phyloP scores from a whole-genome alignment of 2,113 vertebrate genomes.

The Perca fluviatilis region DNA sequence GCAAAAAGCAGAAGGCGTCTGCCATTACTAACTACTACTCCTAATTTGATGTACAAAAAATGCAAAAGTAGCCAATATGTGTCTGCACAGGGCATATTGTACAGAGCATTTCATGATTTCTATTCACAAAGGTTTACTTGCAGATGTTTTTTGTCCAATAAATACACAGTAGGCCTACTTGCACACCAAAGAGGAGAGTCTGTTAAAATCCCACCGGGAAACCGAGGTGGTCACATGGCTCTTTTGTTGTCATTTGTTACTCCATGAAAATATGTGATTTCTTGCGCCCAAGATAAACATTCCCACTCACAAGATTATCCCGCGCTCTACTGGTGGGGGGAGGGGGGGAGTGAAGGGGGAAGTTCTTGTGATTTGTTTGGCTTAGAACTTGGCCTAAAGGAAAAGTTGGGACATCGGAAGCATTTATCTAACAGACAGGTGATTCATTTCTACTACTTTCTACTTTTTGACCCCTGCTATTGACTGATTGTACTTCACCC shows the following conservation, averaged over 20 bases:
- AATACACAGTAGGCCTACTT: background rate
- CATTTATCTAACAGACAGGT: background rate
- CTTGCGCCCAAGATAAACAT: constrained; percentile 31
- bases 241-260: constrained; percentile 36
- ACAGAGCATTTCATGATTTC: too few relatives aligned
- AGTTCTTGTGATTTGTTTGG: constrained; percentile 3
- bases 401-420: background rate
- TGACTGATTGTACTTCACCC: background rate
- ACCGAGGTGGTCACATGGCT: constrained; percentile 7
- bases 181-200: background rate
- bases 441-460: too few relatives aligned
- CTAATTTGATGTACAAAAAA: background rate
- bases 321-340: background rate
- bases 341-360: too few relatives aligned
- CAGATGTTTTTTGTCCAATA: background rate
- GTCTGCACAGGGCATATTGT: too few relatives aligned
- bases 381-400: background rate
- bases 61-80: too few relatives aligned
- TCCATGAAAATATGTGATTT: constrained; percentile 50
- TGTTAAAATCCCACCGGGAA: constrained; percentile 7
- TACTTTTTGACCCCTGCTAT: background rate
- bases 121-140: too few relatives aligned
- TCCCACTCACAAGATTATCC: constrained; percentile 44
- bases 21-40: background rate
- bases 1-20: background rate